Evolutionary conservation across 2,888 invertebrate species (phyloP).

Genomic region (Chamaedrilus cognettii): DNA sequence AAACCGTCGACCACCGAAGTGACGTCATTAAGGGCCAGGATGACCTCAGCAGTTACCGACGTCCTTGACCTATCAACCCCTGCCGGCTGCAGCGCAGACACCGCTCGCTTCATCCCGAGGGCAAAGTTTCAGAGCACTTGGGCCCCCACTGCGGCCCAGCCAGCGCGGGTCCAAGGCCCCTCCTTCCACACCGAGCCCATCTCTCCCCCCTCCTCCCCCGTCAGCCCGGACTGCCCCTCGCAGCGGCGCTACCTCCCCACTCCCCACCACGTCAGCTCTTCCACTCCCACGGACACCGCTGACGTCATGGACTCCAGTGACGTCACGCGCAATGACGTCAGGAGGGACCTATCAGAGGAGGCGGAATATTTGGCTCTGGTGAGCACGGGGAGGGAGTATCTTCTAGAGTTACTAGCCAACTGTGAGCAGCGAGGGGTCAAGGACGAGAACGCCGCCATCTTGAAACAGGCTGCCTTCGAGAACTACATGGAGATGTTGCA

Average conservation of each 20-base stretch:
- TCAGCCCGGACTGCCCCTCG: not conserved
- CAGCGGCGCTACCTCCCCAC: not conserved
- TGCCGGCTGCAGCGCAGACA: too few species aligned
- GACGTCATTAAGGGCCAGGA: too few species aligned
- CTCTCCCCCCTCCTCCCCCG: slow-evolving; percentile 1
- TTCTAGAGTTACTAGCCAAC: not conserved
- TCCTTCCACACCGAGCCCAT: slow-evolving; percentile 2
- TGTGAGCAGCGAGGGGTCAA: not conserved
- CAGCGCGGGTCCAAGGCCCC: too few species aligned
- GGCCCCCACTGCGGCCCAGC: too few species aligned
- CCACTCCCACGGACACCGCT: not conserved
- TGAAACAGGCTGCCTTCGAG: slow-evolving; percentile 5
- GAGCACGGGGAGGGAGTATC: not conserved
- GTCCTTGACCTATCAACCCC: too few species aligned
- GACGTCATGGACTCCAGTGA: not conserved
- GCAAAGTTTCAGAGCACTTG: too few species aligned
- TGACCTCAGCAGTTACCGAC: too few species aligned
- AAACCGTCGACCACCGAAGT: too few species aligned
- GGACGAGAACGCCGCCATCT: not conserved
- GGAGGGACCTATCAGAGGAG: not conserved
- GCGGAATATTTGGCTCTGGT: not conserved
- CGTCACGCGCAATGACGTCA: not conserved
- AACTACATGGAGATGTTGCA: slow-evolving; percentile 1
- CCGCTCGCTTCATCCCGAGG: too few species aligned
- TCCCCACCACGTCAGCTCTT: not conserved